Percentiles rank a stretch among this genome's conserved stretches.
These are phyloP conservation scores for Pelecanoides urinatrix DNA, from an alignment of 2,113 vertebrate species.

Conservation along the genomic window DNA sequence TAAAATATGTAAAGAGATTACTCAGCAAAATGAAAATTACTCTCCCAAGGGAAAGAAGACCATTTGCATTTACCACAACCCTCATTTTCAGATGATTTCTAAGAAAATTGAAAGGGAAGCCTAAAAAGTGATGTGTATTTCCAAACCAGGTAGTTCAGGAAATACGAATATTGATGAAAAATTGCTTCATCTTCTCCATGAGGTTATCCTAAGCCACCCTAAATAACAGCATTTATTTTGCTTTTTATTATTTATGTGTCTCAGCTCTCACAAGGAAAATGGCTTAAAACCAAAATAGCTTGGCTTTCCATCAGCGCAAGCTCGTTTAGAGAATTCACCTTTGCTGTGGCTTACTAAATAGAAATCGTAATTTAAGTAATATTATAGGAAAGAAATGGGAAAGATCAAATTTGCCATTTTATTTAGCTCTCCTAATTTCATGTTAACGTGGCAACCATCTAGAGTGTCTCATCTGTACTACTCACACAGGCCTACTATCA, in stretches of 20 bases:
- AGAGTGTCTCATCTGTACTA: background rate
- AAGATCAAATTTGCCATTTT: background rate
- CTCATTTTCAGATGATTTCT: background rate
- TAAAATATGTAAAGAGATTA: background rate
- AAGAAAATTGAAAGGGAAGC: background rate
- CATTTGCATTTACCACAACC: background rate
- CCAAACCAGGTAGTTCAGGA: background rate
- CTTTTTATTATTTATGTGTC: background rate
- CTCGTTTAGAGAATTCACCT: background rate
- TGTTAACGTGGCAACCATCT: background rate
- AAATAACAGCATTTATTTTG: background rate
- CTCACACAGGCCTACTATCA: background rate
- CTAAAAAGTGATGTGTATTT: background rate
- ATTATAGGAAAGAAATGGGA: background rate
- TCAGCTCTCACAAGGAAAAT: background rate
- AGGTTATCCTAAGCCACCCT: background rate
- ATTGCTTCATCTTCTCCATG: background rate
- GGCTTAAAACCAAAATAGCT: background rate
- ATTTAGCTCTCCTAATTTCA: background rate
- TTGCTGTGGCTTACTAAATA: background rate
- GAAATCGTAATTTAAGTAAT: background rate
- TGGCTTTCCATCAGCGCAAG: background rate
- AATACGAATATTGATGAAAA: background rate
- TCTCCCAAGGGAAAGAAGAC: background rate
- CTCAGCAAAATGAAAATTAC: background rate